Evolutionary conservation across 1,140 invertebrate genomes (phyloP).

Genomic region (Drosophila serrata): DNA sequence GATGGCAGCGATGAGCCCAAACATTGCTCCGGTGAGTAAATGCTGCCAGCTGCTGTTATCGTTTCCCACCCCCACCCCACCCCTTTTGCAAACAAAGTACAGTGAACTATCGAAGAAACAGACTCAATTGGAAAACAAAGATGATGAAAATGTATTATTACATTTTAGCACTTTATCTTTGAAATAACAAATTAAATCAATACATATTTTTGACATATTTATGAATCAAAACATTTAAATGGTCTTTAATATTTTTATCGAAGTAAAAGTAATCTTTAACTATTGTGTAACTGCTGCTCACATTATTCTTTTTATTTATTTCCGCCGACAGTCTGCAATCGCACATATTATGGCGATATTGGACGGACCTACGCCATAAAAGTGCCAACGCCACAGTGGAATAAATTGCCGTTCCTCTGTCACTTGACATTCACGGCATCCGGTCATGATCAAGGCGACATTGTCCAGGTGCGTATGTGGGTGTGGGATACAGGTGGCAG

Average conservation of each 20-base stretch:
- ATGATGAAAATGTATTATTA: not conserved
- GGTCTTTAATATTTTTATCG: no score
- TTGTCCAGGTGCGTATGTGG: conserved; percentile 89
- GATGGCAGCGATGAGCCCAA: conserved; percentile 93
- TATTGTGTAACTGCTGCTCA: not conserved
- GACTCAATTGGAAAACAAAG: not conserved
- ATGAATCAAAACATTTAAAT: not conserved
- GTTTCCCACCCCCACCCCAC: not conserved
- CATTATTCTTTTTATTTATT: conserved; percentile 2
- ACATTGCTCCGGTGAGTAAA: conserved; percentile 90
- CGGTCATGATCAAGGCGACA: conserved; percentile 92
- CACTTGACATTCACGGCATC: conserved; percentile 95
- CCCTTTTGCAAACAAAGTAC: not conserved
- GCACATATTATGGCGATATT: conserved; percentile 95
- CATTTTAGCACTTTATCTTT: not conserved
- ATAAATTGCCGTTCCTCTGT: conserved; percentile 93
- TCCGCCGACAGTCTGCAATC: conserved; percentile 89
- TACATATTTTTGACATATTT: not conserved
- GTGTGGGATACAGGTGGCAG: not conserved
- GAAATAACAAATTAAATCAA: not conserved
- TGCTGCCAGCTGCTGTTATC: conserved; percentile 12
- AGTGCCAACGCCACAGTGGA: conserved; percentile 89
- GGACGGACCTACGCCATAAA: conserved; percentile 92
- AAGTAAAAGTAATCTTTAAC: no score
- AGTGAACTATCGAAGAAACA: not conserved